Base-by-base conservation (phyloP, 1,140 invertebrate genomes). In the Lordiphosa clarofinis region DNA sequence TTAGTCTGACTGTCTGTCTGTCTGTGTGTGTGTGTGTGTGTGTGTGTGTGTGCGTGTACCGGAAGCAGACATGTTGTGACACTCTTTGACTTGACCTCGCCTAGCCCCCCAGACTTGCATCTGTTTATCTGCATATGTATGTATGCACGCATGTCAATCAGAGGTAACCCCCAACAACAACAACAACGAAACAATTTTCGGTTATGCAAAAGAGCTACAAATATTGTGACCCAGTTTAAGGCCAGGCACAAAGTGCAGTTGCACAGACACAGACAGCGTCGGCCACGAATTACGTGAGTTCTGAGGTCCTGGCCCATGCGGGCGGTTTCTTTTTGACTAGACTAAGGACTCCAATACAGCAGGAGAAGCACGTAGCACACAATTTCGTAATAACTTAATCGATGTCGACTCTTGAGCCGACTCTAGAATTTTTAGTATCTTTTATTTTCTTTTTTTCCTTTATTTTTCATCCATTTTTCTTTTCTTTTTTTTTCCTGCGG, bases 361-460 rank as follows among this genome's bases (percentile, higher is more conserved):
- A 24, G 31, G 36, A 35, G 35, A 59, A 53, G 57, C 37, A 78
- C 78, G 78, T 84, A 78, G 56, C 69, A 69, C 60, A 78, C 78
- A 84, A 68, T 82, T 82, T 82, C 78, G 78, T 82, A 82, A 82
- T 82, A 82, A 82, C 78, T 82, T 82, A 82, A 82, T 82, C 78
- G 78, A 82, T 82, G 78, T 78, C 72, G 71, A 82, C 64, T 68
- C 63, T 47, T 37, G 71, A 78, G 79, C 55, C 58, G 63, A 52
- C 39, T 64, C 64, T 50, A 64, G 56, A 60, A 68, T 84, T 84
- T 76, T 59, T 75, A 58, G 57, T 71, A 52, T 67, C 56, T 84
- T 40, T 42, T 15, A 15, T 37, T 46, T 7, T 58, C 9, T 43
- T 37, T 56, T 56, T 56, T 28, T 15, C 48, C 13, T 54, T 48